These are phyloP conservation scores for Myrmecophaga tridactyla DNA, from an alignment of 2,113 vertebrate genomes.

Conservation along the genomic window DNA sequence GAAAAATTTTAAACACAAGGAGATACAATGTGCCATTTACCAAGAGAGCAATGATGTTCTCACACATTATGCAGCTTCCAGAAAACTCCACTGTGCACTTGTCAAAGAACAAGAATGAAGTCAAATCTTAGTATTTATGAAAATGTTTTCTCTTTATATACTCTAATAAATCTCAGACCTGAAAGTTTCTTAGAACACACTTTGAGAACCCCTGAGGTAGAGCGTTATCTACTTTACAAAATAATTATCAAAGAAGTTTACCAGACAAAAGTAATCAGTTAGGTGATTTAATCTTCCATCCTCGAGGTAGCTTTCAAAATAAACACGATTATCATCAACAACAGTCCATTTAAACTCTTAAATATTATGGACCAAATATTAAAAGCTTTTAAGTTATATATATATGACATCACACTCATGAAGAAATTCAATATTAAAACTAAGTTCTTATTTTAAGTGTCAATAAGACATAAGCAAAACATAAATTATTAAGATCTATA, in stretches of 20 bases:
- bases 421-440: slow-evolving; percentile 43
- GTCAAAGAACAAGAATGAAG: background rate
- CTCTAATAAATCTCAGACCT: background rate
- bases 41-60: background rate
- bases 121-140: background rate
- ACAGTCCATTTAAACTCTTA: background rate
- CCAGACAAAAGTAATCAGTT: background rate
- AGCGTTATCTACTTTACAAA: background rate
- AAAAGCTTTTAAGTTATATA: background rate
- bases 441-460: background rate
- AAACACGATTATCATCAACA: background rate
- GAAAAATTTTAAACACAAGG: background rate
- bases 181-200: background rate
- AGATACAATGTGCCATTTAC: background rate
- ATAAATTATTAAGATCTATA: background rate
- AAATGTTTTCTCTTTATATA: background rate
- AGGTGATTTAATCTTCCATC: background rate
- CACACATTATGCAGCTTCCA: background rate
- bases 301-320: background rate
- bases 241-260: background rate
- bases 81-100: background rate
- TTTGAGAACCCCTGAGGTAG: background rate
- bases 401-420: background rate
- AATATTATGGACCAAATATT: slow-evolving; percentile 10
- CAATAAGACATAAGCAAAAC: background rate